Conservation (phyloP, 2,113 vertebrate species). For the Holacanthus passer region DNA sequence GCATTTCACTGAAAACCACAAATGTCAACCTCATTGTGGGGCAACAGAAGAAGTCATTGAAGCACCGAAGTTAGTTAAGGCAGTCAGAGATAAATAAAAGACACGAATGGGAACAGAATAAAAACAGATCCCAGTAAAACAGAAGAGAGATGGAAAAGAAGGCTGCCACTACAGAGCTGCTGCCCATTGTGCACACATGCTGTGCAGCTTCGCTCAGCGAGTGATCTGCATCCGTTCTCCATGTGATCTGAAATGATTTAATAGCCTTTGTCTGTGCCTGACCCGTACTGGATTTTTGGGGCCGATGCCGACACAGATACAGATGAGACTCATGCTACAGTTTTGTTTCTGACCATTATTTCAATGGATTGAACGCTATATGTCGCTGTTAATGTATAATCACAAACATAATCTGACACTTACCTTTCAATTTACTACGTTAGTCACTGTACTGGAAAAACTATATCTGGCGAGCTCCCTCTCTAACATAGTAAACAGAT, state of each 20-base stretch:
- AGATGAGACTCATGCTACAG: no score
- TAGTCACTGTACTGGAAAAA: no score
- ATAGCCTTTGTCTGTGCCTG: slow-evolving; percentile 26
- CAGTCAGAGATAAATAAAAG: background rate
- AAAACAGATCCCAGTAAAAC: slow-evolving; percentile 1
- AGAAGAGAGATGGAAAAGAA: background rate
- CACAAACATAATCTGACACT: no score
- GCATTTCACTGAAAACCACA: slow-evolving; percentile 5
- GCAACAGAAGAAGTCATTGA: background rate
- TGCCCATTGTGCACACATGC: slow-evolving; percentile 5
- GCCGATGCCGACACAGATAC: no score
- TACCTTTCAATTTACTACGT: no score
- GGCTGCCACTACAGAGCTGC: slow-evolving; percentile 12
- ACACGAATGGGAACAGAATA: background rate
- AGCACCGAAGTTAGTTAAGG: background rate
- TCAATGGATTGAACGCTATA: no score
- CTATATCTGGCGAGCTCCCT: no score
- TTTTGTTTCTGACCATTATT: no score
- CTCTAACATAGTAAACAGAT: no score
- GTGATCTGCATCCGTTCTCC: slow-evolving; percentile 13
- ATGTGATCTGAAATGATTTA: slow-evolving; percentile 14
- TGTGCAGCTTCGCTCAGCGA: background rate
- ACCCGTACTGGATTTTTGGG: no score
- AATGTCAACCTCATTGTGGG: slow-evolving; percentile 12
- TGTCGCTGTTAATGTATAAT: no score